These are phyloP conservation scores for Ooceraea biroi DNA, from an alignment of 1,140 invertebrate genomes.

Conservation along the genomic window DNA sequence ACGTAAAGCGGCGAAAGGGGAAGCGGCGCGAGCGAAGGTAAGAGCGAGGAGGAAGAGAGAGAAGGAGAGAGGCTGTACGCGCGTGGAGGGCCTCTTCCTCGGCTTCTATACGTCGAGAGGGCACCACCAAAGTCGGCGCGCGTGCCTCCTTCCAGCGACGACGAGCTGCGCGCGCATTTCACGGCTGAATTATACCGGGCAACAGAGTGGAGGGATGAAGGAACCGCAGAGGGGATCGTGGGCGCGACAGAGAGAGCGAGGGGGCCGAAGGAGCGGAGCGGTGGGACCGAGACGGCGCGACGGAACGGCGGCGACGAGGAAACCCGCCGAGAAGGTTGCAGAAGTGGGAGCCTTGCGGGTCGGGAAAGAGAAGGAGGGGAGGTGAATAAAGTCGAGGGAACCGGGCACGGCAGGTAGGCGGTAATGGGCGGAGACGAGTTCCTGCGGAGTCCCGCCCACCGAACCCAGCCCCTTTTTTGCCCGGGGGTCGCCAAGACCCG, in stretches of 20 bases:
- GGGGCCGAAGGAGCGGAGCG: background rate
- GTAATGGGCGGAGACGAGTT: slow-evolving; percentile 81
- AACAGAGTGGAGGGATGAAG: slow-evolving; percentile 2
- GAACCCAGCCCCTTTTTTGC: slow-evolving; percentile 83
- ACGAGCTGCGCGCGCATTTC: slow-evolving; percentile 79
- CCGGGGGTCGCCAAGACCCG: slow-evolving; percentile 73
- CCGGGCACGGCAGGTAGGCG: slow-evolving; percentile 74
- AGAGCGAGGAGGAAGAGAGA: slow-evolving; percentile 27
- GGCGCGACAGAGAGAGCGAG: slow-evolving; percentile 21
- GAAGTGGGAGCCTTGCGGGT: slow-evolving; percentile 30
- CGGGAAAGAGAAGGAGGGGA: slow-evolving; percentile 50
- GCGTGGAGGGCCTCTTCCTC: slow-evolving; percentile 10
- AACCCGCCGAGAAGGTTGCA: background rate
- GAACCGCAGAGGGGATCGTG: background rate
- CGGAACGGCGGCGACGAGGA: slow-evolving; percentile 13
- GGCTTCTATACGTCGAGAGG: slow-evolving; percentile 62
- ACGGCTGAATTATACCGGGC: slow-evolving; percentile 65
- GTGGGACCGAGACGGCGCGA: slow-evolving; percentile 18
- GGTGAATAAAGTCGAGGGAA: slow-evolving; percentile 71
- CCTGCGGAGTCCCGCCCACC: slow-evolving; percentile 75
- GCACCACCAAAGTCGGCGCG: slow-evolving; percentile 68
- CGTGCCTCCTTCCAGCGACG: slow-evolving; percentile 68
- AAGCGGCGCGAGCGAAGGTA: slow-evolving; percentile 26
- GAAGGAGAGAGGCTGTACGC: slow-evolving; percentile 39
- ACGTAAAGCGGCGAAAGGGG: slow-evolving; percentile 60